Conservation (phyloP, 2,888 invertebrate genomes). For the Elgonia sp. region DNA sequence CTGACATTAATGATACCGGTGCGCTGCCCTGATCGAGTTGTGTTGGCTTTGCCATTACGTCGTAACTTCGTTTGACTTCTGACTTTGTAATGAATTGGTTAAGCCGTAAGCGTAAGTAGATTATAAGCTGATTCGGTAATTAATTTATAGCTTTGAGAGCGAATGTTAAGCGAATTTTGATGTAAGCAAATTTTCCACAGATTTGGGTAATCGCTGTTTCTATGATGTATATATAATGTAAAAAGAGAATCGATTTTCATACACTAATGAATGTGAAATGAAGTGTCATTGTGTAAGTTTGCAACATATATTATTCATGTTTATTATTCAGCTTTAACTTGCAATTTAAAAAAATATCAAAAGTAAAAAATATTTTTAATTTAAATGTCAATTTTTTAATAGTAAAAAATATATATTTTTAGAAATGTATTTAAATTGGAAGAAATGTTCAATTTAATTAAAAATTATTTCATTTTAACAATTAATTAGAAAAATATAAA, state of each 20-base stretch:
- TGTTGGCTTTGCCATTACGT: conserved; percentile 49
- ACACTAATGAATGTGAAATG: too few relatives aligned
- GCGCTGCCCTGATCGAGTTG: conserved; percentile 31
- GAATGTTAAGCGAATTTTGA: conserved; percentile 35
- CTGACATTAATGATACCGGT: conserved; percentile 58
- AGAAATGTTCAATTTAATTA: too few relatives aligned
- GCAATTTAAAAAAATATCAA: too few relatives aligned
- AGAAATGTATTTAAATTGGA: too few relatives aligned
- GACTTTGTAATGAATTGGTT: conserved; percentile 53
- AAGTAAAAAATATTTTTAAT: too few relatives aligned
- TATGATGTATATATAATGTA: too few relatives aligned
- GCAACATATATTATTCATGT: too few relatives aligned
- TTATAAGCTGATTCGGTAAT: conserved; percentile 51
- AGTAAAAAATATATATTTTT: too few relatives aligned
- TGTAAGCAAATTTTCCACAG: conserved; percentile 50
- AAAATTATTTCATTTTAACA: not conserved
- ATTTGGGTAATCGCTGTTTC: conserved; percentile 5
- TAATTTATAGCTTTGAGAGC: conserved; percentile 35
- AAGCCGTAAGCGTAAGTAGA: conserved; percentile 45
- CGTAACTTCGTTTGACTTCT: conserved; percentile 57
- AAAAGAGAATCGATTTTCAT: too few relatives aligned
- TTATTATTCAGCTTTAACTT: too few relatives aligned
- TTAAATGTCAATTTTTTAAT: too few relatives aligned
- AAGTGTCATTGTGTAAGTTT: too few relatives aligned
- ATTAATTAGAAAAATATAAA: not conserved